phyloP scores from a whole-genome alignment of 2,113 vertebrate genomes.

The Pteronura brasiliensis region DNA sequence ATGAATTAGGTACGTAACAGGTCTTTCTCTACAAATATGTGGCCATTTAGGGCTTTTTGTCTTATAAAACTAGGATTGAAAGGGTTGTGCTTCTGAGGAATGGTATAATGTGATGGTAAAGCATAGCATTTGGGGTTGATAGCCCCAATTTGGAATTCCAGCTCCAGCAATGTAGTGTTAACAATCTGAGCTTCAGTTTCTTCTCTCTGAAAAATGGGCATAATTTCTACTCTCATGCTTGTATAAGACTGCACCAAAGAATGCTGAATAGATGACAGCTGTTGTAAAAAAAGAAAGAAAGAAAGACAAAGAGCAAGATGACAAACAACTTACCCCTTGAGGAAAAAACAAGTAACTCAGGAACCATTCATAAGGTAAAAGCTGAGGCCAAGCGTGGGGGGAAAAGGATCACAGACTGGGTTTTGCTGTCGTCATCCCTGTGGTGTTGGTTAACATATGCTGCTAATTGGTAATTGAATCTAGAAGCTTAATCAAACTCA shows the following conservation, averaged over 20 bases:
- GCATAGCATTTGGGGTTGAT: not conserved
- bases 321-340: not conserved
- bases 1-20: not conserved
- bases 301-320: not conserved
- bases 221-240: not conserved
- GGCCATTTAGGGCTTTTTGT: not conserved
- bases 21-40: not conserved
- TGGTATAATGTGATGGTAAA: not conserved
- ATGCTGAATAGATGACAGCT: not conserved
- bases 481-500: not conserved
- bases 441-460: not conserved
- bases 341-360: not conserved
- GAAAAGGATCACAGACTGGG: not conserved
- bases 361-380: not conserved
- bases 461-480: not conserved
- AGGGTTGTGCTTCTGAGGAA: not conserved
- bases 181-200: not conserved
- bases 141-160: not conserved
- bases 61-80: slow-evolving; percentile 22
- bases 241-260: not conserved
- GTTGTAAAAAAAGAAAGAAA: not conserved
- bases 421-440: too few relatives aligned
- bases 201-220: not conserved
- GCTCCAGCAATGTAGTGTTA: not conserved
- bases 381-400: too few relatives aligned